Base-by-base conservation (phyloP, 2,113 vertebrate genomes). In the Oreochromis aureus region DNA sequence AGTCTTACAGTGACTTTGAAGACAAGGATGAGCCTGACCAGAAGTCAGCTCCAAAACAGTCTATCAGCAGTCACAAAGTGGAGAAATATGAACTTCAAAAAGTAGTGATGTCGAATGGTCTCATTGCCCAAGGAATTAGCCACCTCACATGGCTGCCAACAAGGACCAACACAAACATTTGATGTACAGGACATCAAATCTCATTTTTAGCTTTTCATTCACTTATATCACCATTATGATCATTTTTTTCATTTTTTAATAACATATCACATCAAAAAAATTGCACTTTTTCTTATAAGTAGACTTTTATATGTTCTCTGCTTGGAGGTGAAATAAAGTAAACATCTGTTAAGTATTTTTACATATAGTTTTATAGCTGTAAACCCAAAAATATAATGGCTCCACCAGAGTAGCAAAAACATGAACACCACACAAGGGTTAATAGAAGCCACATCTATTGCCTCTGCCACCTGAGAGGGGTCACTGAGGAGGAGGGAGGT, bases 371-470 rank as follows among this genome's bases (percentile, higher is more conserved):
- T 48, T 76, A 30, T 48, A 76, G 41, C 69, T 48, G 41, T 69
- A 69, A 69, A 22, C 19, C 34, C 34, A 22, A 76, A 48, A 27
- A 46, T 46, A 46, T 73, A 73, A 73, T 76, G 24, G 41, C 13
- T 46, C 41, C 41, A 46, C 22, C 15, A 73, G 66, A 73, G 2
- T 30, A 48, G 9, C 69, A 48, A 46, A 73, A 73, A 46, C 69
- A 46, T 73, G 44, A 73, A 76, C 69, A 30, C 69, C 22, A 48
- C 41, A 18, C 41, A 76, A 76, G 15, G 69, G 41, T 76, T 76
- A 94, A 94, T 95, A 93, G 94, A 96, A 95, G 94, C 91, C 95
- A 85, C 63, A 90, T 91, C 84, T 80, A 91, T 92, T n/a, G 79
- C 59, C 58, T 95, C 80, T 19, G 55, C 78, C 91, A 95, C 89